phyloP scores from a whole-genome alignment of 2,888 invertebrate genomes.

The Lacanobia oleracea region DNA sequence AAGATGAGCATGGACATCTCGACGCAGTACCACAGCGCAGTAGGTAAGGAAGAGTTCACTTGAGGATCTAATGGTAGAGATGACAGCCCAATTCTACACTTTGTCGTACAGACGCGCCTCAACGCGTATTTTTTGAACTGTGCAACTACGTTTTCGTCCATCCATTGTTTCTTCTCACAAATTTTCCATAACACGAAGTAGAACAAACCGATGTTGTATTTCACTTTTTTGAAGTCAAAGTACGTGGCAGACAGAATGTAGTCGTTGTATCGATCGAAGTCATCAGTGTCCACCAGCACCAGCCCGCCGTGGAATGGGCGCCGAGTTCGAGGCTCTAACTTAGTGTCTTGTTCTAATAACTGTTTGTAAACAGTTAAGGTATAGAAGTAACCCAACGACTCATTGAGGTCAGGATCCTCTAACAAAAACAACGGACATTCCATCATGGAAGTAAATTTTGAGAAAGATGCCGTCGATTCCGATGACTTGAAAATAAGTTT shows the following conservation, averaged over 20 bases:
- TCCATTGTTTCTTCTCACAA: slow-evolving; percentile 76
- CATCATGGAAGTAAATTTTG: slow-evolving; percentile 70
- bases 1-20: slow-evolving; percentile 72
- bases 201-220: slow-evolving; percentile 73
- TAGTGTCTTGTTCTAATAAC: slow-evolving; percentile 62
- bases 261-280: slow-evolving; percentile 77
- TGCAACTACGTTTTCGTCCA: slow-evolving; percentile 74
- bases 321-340: slow-evolving; percentile 73
- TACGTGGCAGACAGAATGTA: slow-evolving; percentile 75
- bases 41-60: slow-evolving; percentile 62
- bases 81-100: slow-evolving; percentile 72
- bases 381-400: slow-evolving; percentile 76
- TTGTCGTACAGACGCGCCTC: slow-evolving; percentile 69
- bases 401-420: slow-evolving; percentile 69
- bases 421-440: slow-evolving; percentile 73
- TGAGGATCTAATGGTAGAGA: slow-evolving; percentile 73
- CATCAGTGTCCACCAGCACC: slow-evolving; percentile 69
- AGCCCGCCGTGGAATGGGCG: slow-evolving; percentile 72
- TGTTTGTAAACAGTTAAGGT: slow-evolving; percentile 74
- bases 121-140: slow-evolving; percentile 71
- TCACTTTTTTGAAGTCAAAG: slow-evolving; percentile 71
- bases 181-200: slow-evolving; percentile 75
- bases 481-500: slow-evolving; percentile 62
- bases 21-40: slow-evolving; percentile 75
- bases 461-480: slow-evolving; percentile 25